Conservation (phyloP, 2,113 vertebrate genomes). For the Hippoglossus stenolepis region DNA sequence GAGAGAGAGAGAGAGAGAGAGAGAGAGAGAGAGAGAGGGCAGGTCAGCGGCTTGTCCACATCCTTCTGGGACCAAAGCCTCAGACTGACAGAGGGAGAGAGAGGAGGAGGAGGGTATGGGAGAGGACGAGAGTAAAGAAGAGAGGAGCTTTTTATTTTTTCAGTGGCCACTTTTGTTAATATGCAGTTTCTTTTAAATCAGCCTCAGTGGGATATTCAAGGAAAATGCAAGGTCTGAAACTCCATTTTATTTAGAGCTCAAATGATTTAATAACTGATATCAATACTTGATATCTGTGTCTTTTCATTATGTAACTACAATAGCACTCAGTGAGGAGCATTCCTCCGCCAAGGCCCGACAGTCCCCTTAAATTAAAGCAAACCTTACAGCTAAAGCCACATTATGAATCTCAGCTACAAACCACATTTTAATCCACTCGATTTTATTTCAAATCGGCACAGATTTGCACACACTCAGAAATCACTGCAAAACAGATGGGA, state of each 20-base stretch:
- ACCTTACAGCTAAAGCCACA: too few relatives aligned
- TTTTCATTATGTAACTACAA: background rate
- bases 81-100: slow-evolving; percentile 38
- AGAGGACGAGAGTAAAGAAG: slow-evolving; percentile 2
- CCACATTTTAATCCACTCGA: too few relatives aligned
- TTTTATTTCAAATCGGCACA: too few relatives aligned
- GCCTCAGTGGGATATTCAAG: slow-evolving; percentile 30
- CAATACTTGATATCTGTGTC: background rate
- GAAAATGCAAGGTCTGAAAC: slow-evolving; percentile 2
- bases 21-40: slow-evolving; percentile 33
- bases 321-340: background rate
- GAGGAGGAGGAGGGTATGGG: background rate
- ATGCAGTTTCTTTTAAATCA: slow-evolving; percentile 34
- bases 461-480: too few relatives aligned
- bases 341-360: too few relatives aligned
- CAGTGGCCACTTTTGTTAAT: slow-evolving; percentile 34
- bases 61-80: slow-evolving; percentile 64
- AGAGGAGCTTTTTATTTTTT: slow-evolving; percentile 35
- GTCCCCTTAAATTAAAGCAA: too few relatives aligned
- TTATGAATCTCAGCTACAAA: too few relatives aligned
- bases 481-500: too few relatives aligned
- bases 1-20: slow-evolving; percentile 1
- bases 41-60: slow-evolving; percentile 71
- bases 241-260: slow-evolving; percentile 12
- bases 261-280: slow-evolving; percentile 15